Evolutionary conservation across 2,797 vertebrate genomes (phyloP).

Genomic region (Chelmon rostratus): DNA sequence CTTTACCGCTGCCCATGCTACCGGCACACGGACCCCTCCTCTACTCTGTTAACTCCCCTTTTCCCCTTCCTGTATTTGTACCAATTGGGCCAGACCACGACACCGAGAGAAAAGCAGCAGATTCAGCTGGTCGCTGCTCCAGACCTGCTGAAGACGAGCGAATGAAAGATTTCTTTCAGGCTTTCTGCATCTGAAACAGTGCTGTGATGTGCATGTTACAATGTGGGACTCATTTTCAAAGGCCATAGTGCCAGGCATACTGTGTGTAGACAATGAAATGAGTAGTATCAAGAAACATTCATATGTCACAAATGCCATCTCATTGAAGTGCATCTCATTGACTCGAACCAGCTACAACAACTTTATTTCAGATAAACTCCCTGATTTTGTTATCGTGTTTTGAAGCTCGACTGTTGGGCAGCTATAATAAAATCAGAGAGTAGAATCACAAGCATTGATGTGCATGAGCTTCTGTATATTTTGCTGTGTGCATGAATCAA

Average conservation of each 20-base stretch:
- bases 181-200: conserved; percentile 23
- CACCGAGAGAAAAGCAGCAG: conserved; percentile 30
- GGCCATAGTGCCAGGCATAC: neutral
- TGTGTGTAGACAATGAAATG: conserved; percentile 1
- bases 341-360: conserved; percentile 18
- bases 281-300: conserved; percentile 27
- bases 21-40: conserved; percentile 61
- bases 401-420: conserved; percentile 3
- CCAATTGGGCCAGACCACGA: conserved; percentile 93
- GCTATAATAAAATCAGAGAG: conserved; percentile 34
- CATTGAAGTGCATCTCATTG: conserved; percentile 37
- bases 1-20: conserved; percentile 59
- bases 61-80: conserved; percentile 89
- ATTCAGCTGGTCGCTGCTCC: neutral
- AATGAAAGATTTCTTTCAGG: neutral
- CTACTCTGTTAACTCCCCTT: conserved; percentile 73
- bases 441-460: conserved; percentile 11
- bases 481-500: conserved; percentile 69
- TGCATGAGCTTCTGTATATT: conserved; percentile 62
- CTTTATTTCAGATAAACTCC: conserved; percentile 11
- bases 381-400: conserved; percentile 44
- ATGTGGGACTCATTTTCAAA: neutral
- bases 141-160: conserved; percentile 19
- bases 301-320: conserved; percentile 14
- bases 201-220: conserved; percentile 42